Base-by-base conservation (phyloP, 2,797 vertebrate genomes). In the Anas bahamensis region DNA sequence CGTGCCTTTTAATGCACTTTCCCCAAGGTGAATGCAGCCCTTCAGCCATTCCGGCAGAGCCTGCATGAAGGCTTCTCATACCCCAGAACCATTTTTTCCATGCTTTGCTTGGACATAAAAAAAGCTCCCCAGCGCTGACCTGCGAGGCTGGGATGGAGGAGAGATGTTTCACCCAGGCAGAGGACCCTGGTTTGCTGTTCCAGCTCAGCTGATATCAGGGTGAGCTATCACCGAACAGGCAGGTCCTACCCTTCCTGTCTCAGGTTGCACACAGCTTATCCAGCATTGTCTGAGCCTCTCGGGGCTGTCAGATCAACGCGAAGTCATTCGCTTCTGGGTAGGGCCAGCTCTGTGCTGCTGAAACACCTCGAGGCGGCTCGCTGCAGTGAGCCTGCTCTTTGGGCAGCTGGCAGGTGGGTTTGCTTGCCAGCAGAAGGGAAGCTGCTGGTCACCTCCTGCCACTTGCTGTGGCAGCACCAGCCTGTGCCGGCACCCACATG, bases 291-390 rank as follows among this genome's bases (percentile, higher is more conserved):
- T 75, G 77, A 85, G 41, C 28, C 53, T 86, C 64, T 79, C 73
- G 39, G 70, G 84, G 68, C 26, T 91, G 83, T 31, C 41, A 70
- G 60, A 79, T 64, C 74, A 90, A 84, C 19, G 37, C 82, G 90
- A 73, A 77, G 37, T 53, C 66, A 79, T 74, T 66, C 79, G 37
- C 18, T 39, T 71, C 41, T 41, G 69, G 69, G 28, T 50, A 9
- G 69, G 41, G 66, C 81, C 89, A 63, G 48, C 73, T 91, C 71
- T 74, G 83, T 82, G 83, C 81, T 79, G 71, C 68, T 84, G 11
- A 50, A 90, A 79, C 39, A 22, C 83, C 81, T 93, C 53, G 60
- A 78, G 77, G 85, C 60, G 65, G 83, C 83, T 92, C 50, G 7
- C 41, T 52, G 13, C 35, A 83, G 35, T 52, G 50, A 79, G 44